Conservation (phyloP, 2,797 vertebrate species). For the Petrocephalus schoutedeni region DNA sequence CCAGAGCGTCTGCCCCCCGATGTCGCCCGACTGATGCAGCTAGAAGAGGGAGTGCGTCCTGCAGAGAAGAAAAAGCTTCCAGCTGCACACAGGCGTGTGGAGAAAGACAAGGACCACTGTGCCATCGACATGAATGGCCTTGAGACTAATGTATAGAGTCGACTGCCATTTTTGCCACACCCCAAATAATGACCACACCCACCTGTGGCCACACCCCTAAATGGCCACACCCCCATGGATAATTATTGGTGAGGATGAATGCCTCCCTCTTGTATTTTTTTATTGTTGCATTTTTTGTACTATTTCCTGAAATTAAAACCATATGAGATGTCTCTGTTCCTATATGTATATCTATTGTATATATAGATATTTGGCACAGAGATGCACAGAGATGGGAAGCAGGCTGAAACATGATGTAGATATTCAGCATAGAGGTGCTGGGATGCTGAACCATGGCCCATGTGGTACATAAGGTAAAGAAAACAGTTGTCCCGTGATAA, state of each 20-base stretch:
- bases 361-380: constrained; percentile 5
- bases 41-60: constrained; percentile 75
- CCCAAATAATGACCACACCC: background rate
- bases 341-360: background rate
- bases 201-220: background rate
- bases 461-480: background rate
- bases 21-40: constrained; percentile 73
- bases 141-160: constrained; percentile 77
- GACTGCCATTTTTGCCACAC: background rate
- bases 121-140: constrained; percentile 89
- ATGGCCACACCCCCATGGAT: background rate
- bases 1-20: constrained; percentile 61
- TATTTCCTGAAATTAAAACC: constrained; percentile 8
- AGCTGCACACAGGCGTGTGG: constrained; percentile 59
- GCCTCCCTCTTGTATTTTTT: constrained; percentile 12
- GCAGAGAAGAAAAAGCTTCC: constrained; percentile 57
- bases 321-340: background rate
- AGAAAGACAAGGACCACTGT: constrained; percentile 75
- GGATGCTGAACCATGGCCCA: background rate
- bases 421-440: background rate
- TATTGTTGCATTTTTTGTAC: constrained; percentile 6
- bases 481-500: background rate
- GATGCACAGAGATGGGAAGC: background rate
- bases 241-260: constrained; percentile 9
- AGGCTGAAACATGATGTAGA: background rate